Base-by-base conservation (phyloP, 2,888 invertebrate species). In the Dione vanillae region DNA sequence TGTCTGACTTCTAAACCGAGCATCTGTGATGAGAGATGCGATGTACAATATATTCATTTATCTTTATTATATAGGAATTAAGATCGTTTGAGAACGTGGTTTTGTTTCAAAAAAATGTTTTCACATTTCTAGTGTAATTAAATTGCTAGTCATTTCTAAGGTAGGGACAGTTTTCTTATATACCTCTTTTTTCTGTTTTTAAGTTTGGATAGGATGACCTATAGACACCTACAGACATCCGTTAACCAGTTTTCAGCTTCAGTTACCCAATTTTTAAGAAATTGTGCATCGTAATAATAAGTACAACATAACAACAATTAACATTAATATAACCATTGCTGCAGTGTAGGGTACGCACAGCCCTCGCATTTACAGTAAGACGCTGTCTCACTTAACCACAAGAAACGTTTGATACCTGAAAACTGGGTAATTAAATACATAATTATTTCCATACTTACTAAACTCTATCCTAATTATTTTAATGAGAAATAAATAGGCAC, bases 1-100 rank as follows among this genome's bases (percentile, higher is more conserved):
- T 92, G 91, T 92, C 92, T 91, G 92, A 88, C 86, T 85, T 82
- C 86, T 79, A 83, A 85, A 84, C 85, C 83, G 83, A 84, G 81
- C 83, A 80, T 78, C 78, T 83, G 81, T 81, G 85, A 85, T 84
- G 83, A 86, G 88, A 88, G 87, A 88, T 83, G 83, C 86, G 86
- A 88, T 84, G 80, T 89, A 86, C 67, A 65, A 65, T 84, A 75
- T 78, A 78, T 79, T 77, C 73, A 69, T 73, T 59, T 70, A 74
- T 75, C 35, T 43, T 54, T 11, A 56, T 61, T 27, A 45, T 45
- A 61, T 61, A 11, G 43, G 16, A 45, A 61, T 61, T 45, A 43
- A 14, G 20, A n/a, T 12, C 1, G 14, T 10, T 43, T 59, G 11
- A n/a, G 16, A 27, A 45, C 35, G 5, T 35, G 11, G 16, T 8